Base-by-base conservation (phyloP, 2,888 invertebrate species). In the Seira musarum region DNA sequence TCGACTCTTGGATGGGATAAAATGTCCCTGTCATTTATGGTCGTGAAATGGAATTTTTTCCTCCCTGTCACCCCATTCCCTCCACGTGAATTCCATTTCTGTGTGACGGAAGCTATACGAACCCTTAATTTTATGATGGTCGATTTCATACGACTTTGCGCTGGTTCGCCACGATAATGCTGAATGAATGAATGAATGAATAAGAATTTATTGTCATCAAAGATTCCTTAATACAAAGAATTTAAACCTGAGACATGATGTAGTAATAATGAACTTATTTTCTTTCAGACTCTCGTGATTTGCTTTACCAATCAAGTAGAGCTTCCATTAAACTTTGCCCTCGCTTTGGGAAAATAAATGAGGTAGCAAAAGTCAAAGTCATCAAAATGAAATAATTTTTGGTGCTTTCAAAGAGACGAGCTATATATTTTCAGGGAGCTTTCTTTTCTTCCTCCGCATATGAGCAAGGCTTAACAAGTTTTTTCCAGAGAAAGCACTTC, bases 81-180 rank as follows among this genome's bases (percentile, higher is more conserved):
- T 40, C 13, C 40, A 8, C 40, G 13, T 40, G 40, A 22, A 71
- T 53, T 66, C 15, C 49, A 8, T 66, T 74, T 40, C 40, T 40
- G 66, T 74, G 57, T 35, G 66, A 74, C 19, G 65, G 65, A 65
- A 74, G 73, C 46, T 40, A 8, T 13, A 13, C 53, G 57, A 74
- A 57, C 66, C 73, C 60, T 74, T 74, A 74, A 74, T 74, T 74
- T 74, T 74, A 74, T 30, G 73, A 74, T 15, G 66, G 40, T 5
- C 40, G 40, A 40, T 40, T 40, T 40, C 40, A 40, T 8, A 13
- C 40, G 40, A n/a, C n/a, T n/a, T n/a, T n/a, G n/a, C n/a, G n/a
- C n/a, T n/a, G n/a, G 40, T 40, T 40, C 40, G 40, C 40, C 13
- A n/a, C n/a, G n/a, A n/a, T n/a, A n/a, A n/a, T n/a, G n/a, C n/a